Evolutionary conservation across 2,888 invertebrate genomes (phyloP).

Genomic region (Arge pagana): DNA sequence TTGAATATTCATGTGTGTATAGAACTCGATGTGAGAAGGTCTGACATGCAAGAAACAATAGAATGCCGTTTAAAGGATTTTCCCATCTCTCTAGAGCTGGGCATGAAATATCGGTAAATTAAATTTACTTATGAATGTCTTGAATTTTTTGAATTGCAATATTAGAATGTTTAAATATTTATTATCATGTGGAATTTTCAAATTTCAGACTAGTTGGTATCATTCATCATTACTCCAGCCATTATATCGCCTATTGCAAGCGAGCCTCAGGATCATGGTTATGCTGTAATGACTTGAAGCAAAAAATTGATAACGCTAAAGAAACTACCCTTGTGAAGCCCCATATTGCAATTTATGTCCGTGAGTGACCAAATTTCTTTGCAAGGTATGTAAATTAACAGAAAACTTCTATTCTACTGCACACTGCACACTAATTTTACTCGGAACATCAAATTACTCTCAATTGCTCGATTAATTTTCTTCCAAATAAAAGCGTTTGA

Average conservation of each 20-base stretch:
- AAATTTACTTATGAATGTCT: background rate
- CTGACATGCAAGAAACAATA: background rate
- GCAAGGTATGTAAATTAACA: background rate
- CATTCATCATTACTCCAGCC: background rate
- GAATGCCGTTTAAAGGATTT: slow-evolving; percentile 3
- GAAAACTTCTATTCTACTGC: no score
- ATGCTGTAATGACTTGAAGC: slow-evolving; percentile 3
- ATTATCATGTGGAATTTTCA: background rate
- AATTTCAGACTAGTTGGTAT: slow-evolving; percentile 8
- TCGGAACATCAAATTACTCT: no score
- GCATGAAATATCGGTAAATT: slow-evolving; percentile 3
- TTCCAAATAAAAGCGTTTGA: no score
- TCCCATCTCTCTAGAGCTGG: slow-evolving; percentile 1
- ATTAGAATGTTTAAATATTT: background rate
- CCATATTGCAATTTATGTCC: slow-evolving; percentile 1
- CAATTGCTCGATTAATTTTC: no score
- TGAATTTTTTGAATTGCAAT: background rate
- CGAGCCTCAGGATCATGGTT: slow-evolving; percentile 5
- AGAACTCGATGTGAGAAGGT: slow-evolving; percentile 7
- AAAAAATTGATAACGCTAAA: background rate
- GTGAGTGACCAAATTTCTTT: slow-evolving; percentile 1
- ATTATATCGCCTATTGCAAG: slow-evolving; percentile 5
- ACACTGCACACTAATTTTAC: no score
- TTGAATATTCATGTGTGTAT: slow-evolving; percentile 6
- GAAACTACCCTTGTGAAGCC: slow-evolving; percentile 1